Base-by-base conservation (phyloP, 2,113 vertebrate genomes). In the Urocynchramus pylzowi region DNA sequence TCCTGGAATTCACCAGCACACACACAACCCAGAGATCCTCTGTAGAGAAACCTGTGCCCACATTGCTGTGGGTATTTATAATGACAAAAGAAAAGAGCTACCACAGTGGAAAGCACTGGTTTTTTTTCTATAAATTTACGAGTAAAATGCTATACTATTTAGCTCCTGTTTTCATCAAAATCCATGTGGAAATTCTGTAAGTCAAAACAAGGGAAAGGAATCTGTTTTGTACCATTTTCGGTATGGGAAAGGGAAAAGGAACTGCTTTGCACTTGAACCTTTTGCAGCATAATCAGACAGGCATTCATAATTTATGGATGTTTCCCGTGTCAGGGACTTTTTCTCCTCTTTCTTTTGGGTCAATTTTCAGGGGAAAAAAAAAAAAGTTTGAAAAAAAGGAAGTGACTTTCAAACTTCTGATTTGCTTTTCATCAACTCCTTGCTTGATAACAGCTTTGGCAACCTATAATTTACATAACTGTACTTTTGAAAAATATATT, bases 61-160 rank as follows among this genome's bases (percentile, higher is more conserved):
- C 6, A 0, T 21, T 44, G 4, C 18, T 1, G 0, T 2, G 26
- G 17, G 18, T 14, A 8, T 31, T 68, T 59, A 52, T 5, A 65
- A 57, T 16, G 16, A 53, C 42, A 64, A 45, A 11, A 54, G 26
- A 74, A 89, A 86, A 65, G 16, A 24, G 24, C 60, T 56, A 3
- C 4, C 49, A 28, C 22, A 50, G 14, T 41, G 65, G 67, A 84
- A 90, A 74, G 19, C 30, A 33, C 7, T 60, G 45, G 42, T 2
- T 0, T 20, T 74, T 8, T 67, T 88, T 31, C n/a, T 54, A n/a
- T 19, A 64, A 39, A 71, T 31, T 12, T 69, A 33, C 42, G 63
- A 17, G 16, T 6, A 10, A 95, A 41, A 26, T 70, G 68, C 16
- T 69, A 3, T 19, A 11, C 4, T 28, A 6, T 47, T 77, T 67